Base-by-base conservation (phyloP, 1,140 invertebrate genomes). In the Eumeta japonica region DNA sequence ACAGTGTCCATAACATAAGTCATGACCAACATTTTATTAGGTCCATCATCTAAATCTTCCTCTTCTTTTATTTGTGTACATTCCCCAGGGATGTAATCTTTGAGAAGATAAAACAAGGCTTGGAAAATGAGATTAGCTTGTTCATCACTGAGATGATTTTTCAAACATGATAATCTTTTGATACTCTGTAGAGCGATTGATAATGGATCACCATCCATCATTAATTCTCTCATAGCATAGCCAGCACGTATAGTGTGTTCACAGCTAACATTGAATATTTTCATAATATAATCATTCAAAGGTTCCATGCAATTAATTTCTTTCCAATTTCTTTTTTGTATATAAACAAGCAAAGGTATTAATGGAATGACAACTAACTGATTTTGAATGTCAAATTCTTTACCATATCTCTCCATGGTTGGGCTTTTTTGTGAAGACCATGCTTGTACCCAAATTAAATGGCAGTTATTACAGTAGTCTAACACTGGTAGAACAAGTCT, bases 121-220 rank as follows among this genome's bases (percentile, higher is more conserved):
- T 88, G 86, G 44, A 88, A 88, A 13, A 83, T 70, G n/a, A 84
- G 77, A 9, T 87, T 81, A 0, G 84, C 86, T 46, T 82, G 76
- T 30, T 83, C 82, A 52, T 84, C 70, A 32, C 76, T 72, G 16
- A 81, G 57, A 37, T 78, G 68, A 39, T 78, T 73, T 38, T 79
- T 76, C 32, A 82, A 43, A 30, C 75, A 71, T 10, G 79, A 63
- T 12, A 81, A 52, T 35, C 79, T 75, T 55, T 86, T 82, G 5
- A 83, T 79, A 39, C 81, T 80, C 51, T 86, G 81, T 10, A 84
- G 65, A 10, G 81, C 75, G 3, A 83, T 64, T 35, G 82, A 75
- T 2, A 80, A 55, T 1, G 79, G 63, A 39, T 78, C 78, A 52
- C 58, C 58, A 48, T 71, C 77, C 50, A 39, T 50, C 20, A 70